Conservation (phyloP, 23 tunicate genomes). For the Halocynthia roretzi region DNA sequence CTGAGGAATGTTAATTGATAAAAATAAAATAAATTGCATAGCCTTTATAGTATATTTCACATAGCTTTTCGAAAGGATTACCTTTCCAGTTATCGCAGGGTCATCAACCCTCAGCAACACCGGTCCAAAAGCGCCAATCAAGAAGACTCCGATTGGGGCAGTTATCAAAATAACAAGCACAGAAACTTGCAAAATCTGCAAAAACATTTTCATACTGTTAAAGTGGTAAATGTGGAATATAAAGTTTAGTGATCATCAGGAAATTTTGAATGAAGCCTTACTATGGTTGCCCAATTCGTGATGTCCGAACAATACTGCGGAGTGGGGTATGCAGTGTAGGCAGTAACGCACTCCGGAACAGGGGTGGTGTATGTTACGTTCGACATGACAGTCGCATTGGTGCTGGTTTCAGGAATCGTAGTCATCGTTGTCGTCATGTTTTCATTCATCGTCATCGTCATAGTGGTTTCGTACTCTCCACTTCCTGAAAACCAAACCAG, state of each 20-base stretch:
- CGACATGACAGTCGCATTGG: not conserved
- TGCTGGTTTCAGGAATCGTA: not conserved
- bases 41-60: too few species aligned
- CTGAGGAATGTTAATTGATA: too few species aligned
- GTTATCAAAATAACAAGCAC: slow-evolving; percentile 47
- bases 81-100: slow-evolving; percentile 14
- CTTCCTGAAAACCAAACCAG: too few species aligned
- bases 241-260: not conserved
- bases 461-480: too few species aligned
- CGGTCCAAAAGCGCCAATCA: slow-evolving; percentile 60
- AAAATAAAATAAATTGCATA: too few species aligned
- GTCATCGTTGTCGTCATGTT: too few species aligned
- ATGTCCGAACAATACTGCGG: slow-evolving; percentile 7
- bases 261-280: not conserved
- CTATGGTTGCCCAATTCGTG: slow-evolving; percentile 2
- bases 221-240: not conserved
- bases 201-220: slow-evolving; percentile 4
- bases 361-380: not conserved
- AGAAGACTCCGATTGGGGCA: slow-evolving; percentile 57
- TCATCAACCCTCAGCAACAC: slow-evolving; percentile 28
- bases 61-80: not conserved
- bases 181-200: slow-evolving; percentile 63
- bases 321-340: slow-evolving; percentile 1
- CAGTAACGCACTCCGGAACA: not conserved
- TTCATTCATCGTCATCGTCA: too few species aligned